These are phyloP conservation scores for Calliscelio sp. DNA, from an alignment of 2,888 invertebrate genomes.

Conservation along the genomic window DNA sequence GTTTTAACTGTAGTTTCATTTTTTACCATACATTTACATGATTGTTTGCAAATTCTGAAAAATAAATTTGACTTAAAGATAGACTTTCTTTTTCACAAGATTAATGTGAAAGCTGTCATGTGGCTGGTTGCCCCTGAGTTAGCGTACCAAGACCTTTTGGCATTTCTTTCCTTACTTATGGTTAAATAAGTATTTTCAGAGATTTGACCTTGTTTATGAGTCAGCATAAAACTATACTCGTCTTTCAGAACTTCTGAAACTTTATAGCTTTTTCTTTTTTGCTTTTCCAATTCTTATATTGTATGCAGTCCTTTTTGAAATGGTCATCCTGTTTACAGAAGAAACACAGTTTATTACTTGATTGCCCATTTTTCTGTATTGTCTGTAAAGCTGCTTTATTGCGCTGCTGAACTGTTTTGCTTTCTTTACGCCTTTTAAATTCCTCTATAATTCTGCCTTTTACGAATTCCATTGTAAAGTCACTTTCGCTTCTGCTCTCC, in stretches of 20 bases:
- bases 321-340: constrained; percentile 39
- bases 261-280: constrained; percentile 13
- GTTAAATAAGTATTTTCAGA: too few species aligned
- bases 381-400: constrained; percentile 43
- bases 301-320: constrained; percentile 22
- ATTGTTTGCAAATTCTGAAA: too few species aligned
- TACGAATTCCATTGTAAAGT: constrained; percentile 38
- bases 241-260: neutral
- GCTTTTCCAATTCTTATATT: constrained; percentile 41
- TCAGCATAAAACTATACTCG: too few species aligned
- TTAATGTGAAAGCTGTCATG: too few species aligned
- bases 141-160: constrained; percentile 22
- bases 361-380: too few species aligned
- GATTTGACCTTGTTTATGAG: too few species aligned
- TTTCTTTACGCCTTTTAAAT: constrained; percentile 27
- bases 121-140: constrained; percentile 63
- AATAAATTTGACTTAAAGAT: too few species aligned
- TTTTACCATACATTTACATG: too few species aligned
- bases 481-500: constrained; percentile 63
- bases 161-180: too few species aligned
- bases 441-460: constrained; percentile 37
- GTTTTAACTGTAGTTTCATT: too few species aligned
- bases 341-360: constrained; percentile 11
- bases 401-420: neutral
- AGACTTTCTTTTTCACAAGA: too few species aligned